Evolutionary conservation across 2,113 vertebrate species (phyloP).

Genomic region (Rhabdornis inornatus): DNA sequence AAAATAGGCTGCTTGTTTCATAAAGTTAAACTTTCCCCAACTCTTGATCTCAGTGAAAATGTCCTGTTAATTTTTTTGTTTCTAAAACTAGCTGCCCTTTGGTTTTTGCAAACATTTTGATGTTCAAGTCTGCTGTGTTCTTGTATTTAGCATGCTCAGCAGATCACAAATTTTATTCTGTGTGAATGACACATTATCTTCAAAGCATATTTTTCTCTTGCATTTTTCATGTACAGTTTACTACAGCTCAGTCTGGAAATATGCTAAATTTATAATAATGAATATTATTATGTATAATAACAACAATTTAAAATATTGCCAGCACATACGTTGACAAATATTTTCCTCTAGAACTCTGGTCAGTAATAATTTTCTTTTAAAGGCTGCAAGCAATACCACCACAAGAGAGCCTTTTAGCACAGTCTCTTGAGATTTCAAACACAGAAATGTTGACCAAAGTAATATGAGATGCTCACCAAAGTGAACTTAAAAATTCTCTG

Average conservation of each 20-base stretch:
- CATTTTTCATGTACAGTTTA: constrained; percentile 60
- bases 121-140: constrained; percentile 16
- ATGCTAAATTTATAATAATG: constrained; percentile 58
- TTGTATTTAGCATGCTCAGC: constrained; percentile 45
- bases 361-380: not conserved
- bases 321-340: not conserved
- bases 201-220: constrained; percentile 66
- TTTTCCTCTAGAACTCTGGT: constrained; percentile 12
- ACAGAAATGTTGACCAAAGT: not conserved
- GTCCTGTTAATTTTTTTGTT: not conserved
- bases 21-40: not conserved
- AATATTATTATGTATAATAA: constrained; percentile 37
- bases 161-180: constrained; percentile 62
- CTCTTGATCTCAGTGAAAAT: not conserved
- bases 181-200: constrained; percentile 58
- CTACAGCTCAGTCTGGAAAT: constrained; percentile 51
- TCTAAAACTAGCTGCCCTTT: not conserved
- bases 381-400: not conserved
- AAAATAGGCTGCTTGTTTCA: not conserved
- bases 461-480: not conserved
- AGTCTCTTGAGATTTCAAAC: not conserved
- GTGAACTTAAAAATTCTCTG: not conserved
- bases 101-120: constrained; percentile 36
- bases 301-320: constrained; percentile 34
- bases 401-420: not conserved